Evolutionary conservation across 2,888 invertebrate genomes (phyloP).

Genomic region (Chelonus formosanus): DNA sequence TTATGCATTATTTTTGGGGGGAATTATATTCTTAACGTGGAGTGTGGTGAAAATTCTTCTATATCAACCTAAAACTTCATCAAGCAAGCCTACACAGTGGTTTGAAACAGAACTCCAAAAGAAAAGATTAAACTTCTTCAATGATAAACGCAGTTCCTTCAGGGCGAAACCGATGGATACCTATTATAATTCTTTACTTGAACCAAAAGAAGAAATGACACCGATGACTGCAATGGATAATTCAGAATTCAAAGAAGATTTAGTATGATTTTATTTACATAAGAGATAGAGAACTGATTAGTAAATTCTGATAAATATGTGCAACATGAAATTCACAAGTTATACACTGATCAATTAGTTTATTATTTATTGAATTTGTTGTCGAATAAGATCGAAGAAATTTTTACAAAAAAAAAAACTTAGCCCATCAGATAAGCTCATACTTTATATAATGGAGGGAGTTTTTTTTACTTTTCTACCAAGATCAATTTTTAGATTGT

Average conservation of each 20-base stretch:
- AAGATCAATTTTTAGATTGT: too few relatives aligned
- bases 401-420: too few relatives aligned
- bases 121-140: conserved; percentile 52
- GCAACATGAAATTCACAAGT: neutral
- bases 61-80: conserved; percentile 45
- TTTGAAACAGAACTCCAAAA: conserved; percentile 52
- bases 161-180: conserved; percentile 63
- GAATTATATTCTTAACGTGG: conserved; percentile 67
- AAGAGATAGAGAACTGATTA: neutral
- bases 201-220: conserved; percentile 47
- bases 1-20: conserved; percentile 68
- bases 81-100: conserved; percentile 47
- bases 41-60: conserved; percentile 63
- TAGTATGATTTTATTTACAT: conserved; percentile 32
- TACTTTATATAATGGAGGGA: too few relatives aligned
- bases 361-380: neutral
- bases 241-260: conserved; percentile 41
- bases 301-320: neutral
- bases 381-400: too few relatives aligned
- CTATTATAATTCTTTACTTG: conserved; percentile 62
- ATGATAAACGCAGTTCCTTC: conserved; percentile 49
- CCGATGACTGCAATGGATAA: conserved; percentile 42
- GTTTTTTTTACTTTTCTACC: too few relatives aligned
- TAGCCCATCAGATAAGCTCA: too few relatives aligned
- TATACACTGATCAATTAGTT: conserved; percentile 7